Conservation (phyloP, 2,888 invertebrate species). For the Ischnus inquisitorius region DNA sequence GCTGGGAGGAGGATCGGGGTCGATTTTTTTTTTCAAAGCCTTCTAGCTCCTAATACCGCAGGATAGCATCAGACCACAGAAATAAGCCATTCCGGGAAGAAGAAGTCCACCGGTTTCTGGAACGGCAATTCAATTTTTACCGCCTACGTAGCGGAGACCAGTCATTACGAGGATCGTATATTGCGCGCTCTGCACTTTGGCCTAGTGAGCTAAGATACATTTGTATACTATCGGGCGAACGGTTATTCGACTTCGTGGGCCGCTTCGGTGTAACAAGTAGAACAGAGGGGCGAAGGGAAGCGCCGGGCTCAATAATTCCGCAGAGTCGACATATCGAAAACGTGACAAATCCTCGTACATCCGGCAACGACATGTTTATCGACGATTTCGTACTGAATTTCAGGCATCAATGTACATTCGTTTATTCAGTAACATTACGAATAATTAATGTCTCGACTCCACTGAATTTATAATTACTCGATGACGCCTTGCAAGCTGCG, state of each 20-base stretch:
- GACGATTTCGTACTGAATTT: background rate
- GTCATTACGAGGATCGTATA: slow-evolving; percentile 59
- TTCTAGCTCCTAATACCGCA: slow-evolving; percentile 8
- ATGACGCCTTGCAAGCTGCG: background rate
- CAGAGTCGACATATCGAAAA: background rate
- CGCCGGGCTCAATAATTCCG: background rate
- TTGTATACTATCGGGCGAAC: slow-evolving; percentile 6
- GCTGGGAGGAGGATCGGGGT: slow-evolving; percentile 35
- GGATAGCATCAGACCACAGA: background rate
- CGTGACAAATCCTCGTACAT: background rate
- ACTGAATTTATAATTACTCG: background rate
- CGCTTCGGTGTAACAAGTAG: background rate
- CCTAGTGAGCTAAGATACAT: slow-evolving; percentile 35
- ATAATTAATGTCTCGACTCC: background rate
- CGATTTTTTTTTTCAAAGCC: slow-evolving; percentile 1
- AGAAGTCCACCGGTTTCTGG: slow-evolving; percentile 43
- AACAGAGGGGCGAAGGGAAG: background rate
- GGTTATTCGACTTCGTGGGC: slow-evolving; percentile 4
- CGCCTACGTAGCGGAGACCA: slow-evolving; percentile 17
- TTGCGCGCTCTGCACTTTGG: slow-evolving; percentile 15
- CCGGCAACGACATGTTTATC: background rate
- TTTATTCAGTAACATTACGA: background rate
- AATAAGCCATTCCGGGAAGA: slow-evolving; percentile 59
- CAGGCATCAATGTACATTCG: background rate
- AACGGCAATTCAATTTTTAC: slow-evolving; percentile 63